Conservation (phyloP, 2,797 vertebrate species). For the Lepus oiostolus region DNA sequence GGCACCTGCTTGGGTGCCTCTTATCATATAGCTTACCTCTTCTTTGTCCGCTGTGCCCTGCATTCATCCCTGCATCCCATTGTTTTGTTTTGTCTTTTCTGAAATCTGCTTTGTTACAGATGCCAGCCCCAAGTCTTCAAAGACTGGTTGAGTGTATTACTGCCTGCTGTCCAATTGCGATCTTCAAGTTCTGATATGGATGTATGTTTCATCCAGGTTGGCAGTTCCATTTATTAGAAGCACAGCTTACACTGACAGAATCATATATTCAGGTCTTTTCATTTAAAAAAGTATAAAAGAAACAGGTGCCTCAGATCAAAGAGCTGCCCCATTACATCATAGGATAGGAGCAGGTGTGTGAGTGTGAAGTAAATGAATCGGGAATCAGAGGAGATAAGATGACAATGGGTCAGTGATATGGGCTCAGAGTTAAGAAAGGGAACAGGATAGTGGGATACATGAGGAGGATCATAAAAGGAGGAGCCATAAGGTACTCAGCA, state of each 20-base stretch:
- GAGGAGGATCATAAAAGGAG: conserved; percentile 70
- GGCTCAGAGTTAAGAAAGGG: neutral
- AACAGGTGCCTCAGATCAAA: conserved; percentile 59
- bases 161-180: conserved; percentile 51
- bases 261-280: conserved; percentile 66
- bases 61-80: neutral
- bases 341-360: conserved; percentile 59
- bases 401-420: conserved; percentile 62
- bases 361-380: conserved; percentile 26
- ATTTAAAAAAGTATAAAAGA: conserved; percentile 43
- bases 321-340: neutral
- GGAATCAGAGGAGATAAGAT: conserved; percentile 67
- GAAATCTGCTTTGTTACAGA: conserved; percentile 32
- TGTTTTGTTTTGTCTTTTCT: conserved; percentile 23
- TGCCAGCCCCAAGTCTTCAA: conserved; percentile 54
- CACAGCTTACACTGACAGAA: conserved; percentile 74
- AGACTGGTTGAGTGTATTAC: conserved; percentile 64
- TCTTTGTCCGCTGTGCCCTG: neutral
- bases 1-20: conserved; percentile 72
- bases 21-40: conserved; percentile 72
- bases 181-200: conserved; percentile 71
- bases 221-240: conserved; percentile 78
- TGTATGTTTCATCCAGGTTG: conserved; percentile 55
- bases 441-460: conserved; percentile 64
- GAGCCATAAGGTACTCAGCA: conserved; percentile 72